A percentile compares a stretch with the other conserved stretches of the same genome.
Evolutionary conservation across 2,888 invertebrate genomes (phyloP).

Genomic region (Cheilosia vulpina): DNA sequence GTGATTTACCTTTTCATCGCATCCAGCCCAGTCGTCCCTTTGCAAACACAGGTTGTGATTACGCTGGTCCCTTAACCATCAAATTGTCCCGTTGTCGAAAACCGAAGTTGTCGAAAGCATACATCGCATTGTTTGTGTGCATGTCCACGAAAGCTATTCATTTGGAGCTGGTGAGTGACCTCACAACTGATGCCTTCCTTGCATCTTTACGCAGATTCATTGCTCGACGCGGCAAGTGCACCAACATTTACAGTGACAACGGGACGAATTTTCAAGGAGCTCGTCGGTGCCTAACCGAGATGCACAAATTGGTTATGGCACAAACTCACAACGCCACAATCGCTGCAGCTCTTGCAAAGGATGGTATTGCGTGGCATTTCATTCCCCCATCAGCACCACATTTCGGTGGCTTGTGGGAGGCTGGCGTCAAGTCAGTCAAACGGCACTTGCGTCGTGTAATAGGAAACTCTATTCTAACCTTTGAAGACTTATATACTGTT

Average conservation of each 20-base stretch:
- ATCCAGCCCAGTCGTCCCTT: not conserved
- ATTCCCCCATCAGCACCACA: no score
- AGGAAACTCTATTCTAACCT: slow-evolving; percentile 30
- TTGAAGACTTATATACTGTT: slow-evolving; percentile 43
- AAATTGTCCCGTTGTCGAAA: slow-evolving; percentile 3
- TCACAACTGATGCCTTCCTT: slow-evolving; percentile 75
- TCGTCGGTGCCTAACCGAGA: no score
- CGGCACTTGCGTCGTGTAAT: slow-evolving; percentile 20
- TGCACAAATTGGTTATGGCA: no score
- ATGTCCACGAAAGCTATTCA: slow-evolving; percentile 76
- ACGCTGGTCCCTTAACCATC: slow-evolving; percentile 28
- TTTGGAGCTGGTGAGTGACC: slow-evolving; percentile 76
- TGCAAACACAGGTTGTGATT: slow-evolving; percentile 19
- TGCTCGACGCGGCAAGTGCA: slow-evolving; percentile 74
- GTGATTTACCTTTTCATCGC: slow-evolving; percentile 23
- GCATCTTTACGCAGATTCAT: slow-evolving; percentile 76
- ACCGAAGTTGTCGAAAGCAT: slow-evolving; percentile 62
- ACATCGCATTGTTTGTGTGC: slow-evolving; percentile 76
- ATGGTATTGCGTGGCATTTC: no score
- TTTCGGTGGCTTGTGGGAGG: no score
- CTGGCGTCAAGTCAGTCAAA: slow-evolving; percentile 19
- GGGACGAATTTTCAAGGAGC: slow-evolving; percentile 27
- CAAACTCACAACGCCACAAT: no score
- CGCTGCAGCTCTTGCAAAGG: no score
- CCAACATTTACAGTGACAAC: slow-evolving; percentile 76